These are phyloP conservation scores for Piaya cayana DNA, from an alignment of 2,113 vertebrate species.

Conservation along the genomic window DNA sequence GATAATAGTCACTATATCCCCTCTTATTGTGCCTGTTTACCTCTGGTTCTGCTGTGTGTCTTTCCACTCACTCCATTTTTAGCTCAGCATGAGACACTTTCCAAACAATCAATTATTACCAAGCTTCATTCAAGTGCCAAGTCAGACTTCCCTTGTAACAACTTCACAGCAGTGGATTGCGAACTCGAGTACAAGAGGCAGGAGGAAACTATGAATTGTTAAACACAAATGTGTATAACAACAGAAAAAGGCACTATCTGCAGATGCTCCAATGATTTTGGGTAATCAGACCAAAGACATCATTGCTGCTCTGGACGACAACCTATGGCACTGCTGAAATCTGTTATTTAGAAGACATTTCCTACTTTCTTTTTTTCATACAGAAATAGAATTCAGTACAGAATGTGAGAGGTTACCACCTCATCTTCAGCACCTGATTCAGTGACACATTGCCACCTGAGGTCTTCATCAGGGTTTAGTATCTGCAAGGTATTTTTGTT, in stretches of 20 bases:
- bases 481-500: neutral
- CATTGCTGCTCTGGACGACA: neutral
- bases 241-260: neutral
- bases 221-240: neutral
- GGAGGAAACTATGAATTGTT: neutral
- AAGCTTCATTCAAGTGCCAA: neutral
- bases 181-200: neutral
- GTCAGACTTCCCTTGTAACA: neutral
- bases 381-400: neutral
- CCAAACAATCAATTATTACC: neutral
- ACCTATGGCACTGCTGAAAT: neutral
- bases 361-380: neutral
- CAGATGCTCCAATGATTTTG: neutral
- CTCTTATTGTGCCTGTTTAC: neutral
- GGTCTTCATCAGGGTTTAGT: neutral
- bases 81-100: neutral
- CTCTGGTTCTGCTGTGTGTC: neutral
- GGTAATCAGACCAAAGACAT: neutral
- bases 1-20: neutral
- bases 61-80: neutral
- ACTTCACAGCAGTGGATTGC: neutral
- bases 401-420: neutral
- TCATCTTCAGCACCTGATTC: neutral
- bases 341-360: neutral
- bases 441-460: neutral